Evolutionary conservation across 2,797 vertebrate species (phyloP).

Genomic region (Myiotriccus ornatus): DNA sequence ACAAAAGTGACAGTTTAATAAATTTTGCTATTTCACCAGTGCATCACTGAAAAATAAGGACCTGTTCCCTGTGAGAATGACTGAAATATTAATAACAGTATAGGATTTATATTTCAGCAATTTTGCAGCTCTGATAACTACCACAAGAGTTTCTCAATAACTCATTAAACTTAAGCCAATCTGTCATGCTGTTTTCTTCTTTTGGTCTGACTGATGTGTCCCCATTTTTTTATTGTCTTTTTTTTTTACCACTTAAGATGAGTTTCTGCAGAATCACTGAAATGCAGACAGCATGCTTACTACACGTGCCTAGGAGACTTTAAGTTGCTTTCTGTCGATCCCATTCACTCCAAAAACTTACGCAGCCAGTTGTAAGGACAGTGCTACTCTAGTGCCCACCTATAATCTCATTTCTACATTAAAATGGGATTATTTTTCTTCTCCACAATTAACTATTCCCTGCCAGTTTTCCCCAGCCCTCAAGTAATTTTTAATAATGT

Average conservation of each 20-base stretch:
- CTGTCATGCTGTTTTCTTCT: neutral
- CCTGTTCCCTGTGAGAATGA: neutral
- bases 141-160: neutral
- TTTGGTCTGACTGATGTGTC: neutral
- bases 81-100: neutral
- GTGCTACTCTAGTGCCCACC: neutral
- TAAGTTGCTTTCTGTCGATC: neutral
- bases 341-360: neutral
- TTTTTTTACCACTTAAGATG: neutral
- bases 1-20: neutral
- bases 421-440: neutral
- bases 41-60: neutral
- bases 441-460: neutral
- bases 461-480: neutral
- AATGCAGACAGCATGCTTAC: neutral
- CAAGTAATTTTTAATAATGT: neutral
- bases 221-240: neutral
- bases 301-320: neutral
- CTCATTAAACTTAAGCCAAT: neutral
- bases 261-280: neutral
- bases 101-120: neutral
- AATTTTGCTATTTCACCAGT: neutral
- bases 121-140: neutral
- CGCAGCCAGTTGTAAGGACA: neutral
- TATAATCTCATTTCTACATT: neutral